Percentiles rank a stretch among this genome's conserved stretches.
Conservation (phyloP, 2,113 vertebrate species). For the Prietella phreatophila region DNA sequence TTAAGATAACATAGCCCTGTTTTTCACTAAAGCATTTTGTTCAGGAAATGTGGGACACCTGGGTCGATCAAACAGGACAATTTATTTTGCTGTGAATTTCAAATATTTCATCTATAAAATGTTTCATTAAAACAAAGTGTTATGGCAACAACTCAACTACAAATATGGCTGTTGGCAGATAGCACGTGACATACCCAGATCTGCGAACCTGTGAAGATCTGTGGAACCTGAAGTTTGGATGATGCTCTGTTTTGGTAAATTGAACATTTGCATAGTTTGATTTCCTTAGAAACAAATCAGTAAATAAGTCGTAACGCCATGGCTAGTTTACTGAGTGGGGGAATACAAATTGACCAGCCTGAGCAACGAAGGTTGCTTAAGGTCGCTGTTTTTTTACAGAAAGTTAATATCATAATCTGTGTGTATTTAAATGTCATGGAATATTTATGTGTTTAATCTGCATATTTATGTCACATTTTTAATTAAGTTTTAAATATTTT, state of each 20-base stretch:
- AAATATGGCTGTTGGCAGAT: not conserved
- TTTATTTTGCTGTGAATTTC: not conserved
- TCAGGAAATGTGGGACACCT: not conserved
- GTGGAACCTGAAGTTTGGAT: not conserved
- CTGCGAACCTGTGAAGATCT: too few species aligned
- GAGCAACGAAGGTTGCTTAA: not conserved
- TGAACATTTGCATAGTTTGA: not conserved
- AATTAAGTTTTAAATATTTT: constrained; percentile 7
- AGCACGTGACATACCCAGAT: not conserved
- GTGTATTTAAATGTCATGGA: constrained; percentile 20
- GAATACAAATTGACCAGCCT: not conserved
- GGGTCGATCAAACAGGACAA: too few species aligned
- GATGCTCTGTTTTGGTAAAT: not conserved
- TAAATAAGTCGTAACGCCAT: constrained; percentile 29
- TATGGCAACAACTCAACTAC: not conserved
- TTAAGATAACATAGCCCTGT: not conserved
- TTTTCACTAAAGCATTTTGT: not conserved
- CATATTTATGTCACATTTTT: constrained; percentile 40
- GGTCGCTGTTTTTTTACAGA: not conserved
- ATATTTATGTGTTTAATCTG: constrained; percentile 33
- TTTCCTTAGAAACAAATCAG: constrained; percentile 26
- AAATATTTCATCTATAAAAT: not conserved
- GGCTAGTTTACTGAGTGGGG: constrained; percentile 4
- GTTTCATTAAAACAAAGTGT: not conserved
- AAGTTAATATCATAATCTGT: not conserved